Conservation (phyloP, 2,797 vertebrate species). For the Esox lucius region DNA sequence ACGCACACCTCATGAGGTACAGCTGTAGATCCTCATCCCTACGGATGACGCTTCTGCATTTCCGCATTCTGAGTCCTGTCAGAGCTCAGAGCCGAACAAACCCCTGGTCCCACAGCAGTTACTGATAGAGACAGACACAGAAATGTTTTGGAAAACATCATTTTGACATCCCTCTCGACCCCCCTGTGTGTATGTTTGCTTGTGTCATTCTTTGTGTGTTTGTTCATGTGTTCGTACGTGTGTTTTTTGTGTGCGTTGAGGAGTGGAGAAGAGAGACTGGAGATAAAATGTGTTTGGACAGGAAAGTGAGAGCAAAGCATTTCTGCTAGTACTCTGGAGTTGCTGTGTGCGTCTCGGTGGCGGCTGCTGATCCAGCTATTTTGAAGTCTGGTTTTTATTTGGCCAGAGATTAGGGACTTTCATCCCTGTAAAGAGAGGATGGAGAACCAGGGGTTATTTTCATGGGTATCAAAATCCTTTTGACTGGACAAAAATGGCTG, state of each 20-base stretch:
- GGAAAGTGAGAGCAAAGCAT: slow-evolving; percentile 39
- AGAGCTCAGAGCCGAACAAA: neutral
- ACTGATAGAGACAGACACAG: neutral
- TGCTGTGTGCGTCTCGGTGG: slow-evolving; percentile 34
- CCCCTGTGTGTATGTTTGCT: neutral
- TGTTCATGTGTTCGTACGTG: slow-evolving; percentile 2
- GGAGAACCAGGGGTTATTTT: slow-evolving; percentile 46
- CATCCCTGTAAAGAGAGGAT: slow-evolving; percentile 35
- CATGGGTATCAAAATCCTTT: slow-evolving; percentile 35
- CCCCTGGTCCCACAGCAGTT: neutral
- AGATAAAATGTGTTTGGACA: slow-evolving; percentile 52
- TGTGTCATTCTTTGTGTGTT: slow-evolving; percentile 3
- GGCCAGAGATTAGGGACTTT: slow-evolving; percentile 55
- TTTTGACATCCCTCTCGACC: neutral
- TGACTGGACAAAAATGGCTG: slow-evolving; percentile 45
- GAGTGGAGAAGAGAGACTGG: slow-evolving; percentile 36
- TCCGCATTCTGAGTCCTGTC: neutral
- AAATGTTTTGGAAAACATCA: neutral
- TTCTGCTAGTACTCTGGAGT: slow-evolving; percentile 25
- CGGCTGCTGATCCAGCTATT: slow-evolving; percentile 44
- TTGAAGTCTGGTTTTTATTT: slow-evolving; percentile 61
- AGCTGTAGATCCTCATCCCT: neutral
- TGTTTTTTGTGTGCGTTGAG: neutral
- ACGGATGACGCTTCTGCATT: neutral
- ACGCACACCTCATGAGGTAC: neutral